A percentile compares a stretch with the other conserved stretches of the same genome.
Evolutionary conservation across 2,888 invertebrate species (phyloP).

Genomic region (Sesia bembeciformis): DNA sequence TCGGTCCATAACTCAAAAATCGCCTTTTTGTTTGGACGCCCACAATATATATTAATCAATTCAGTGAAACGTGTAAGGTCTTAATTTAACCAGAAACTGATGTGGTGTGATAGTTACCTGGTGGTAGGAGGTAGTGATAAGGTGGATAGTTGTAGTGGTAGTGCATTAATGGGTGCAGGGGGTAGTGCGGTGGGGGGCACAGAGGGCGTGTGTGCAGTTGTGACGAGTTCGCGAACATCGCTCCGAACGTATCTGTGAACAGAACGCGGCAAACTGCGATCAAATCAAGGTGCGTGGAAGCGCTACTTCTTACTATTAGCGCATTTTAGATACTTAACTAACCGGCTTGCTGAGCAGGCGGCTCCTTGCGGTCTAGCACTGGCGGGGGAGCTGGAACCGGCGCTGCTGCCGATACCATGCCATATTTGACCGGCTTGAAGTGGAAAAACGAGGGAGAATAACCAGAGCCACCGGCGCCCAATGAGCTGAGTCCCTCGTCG

Average conservation of each 20-base stretch:
- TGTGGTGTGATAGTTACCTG: slow-evolving; percentile 45
- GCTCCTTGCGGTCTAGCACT: slow-evolving; percentile 70
- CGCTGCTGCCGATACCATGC: slow-evolving; percentile 75
- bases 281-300: slow-evolving; percentile 46
- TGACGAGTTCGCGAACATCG: slow-evolving; percentile 56
- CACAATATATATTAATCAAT: no score
- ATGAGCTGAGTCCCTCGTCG: slow-evolving; percentile 87
- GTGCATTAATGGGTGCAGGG: slow-evolving; percentile 65
- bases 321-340: slow-evolving; percentile 71
- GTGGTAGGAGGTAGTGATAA: slow-evolving; percentile 63
- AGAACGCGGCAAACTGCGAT: slow-evolving; percentile 40
- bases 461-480: slow-evolving; percentile 84
- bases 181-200: slow-evolving; percentile 68
- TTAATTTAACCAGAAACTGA: no score
- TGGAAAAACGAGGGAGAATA: slow-evolving; percentile 95
- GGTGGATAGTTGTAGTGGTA: slow-evolving; percentile 66
- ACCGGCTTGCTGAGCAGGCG: slow-evolving; percentile 72
- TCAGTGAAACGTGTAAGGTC: no score
- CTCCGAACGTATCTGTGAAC: slow-evolving; percentile 67
- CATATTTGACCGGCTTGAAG: slow-evolving; percentile 90
- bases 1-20: no score
- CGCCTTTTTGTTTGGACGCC: no score
- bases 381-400: slow-evolving; percentile 49
- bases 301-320: slow-evolving; percentile 64
- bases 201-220: slow-evolving; percentile 64